A percentile compares a stretch with the other conserved stretches of the same genome.
phyloP scores from a whole-genome alignment of 1,140 invertebrate species.

The Euglossa dilemma region DNA sequence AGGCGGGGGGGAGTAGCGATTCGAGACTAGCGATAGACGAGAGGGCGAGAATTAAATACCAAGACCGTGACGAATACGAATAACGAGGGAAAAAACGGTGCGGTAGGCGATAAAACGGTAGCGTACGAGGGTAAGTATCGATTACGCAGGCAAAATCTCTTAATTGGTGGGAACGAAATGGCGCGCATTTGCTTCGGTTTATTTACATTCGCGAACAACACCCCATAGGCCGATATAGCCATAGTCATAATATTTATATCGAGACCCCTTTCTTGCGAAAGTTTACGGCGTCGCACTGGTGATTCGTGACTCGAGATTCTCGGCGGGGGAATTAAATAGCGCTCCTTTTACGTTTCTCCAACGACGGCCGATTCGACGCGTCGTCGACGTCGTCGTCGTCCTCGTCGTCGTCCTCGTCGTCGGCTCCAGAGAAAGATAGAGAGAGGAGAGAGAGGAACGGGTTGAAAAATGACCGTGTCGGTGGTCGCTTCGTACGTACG shows the following conservation, averaged over 20 bases:
- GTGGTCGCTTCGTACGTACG: not conserved
- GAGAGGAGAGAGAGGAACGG: not conserved
- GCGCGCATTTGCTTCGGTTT: constrained; percentile 37
- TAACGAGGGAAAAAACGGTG: not conserved
- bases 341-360: not conserved
- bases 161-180: constrained; percentile 61
- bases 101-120: constrained; percentile 22
- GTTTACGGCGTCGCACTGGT: constrained; percentile 55
- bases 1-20: not conserved
- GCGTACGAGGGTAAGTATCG: constrained; percentile 38
- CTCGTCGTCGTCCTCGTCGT: too few relatives aligned
- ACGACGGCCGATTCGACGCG: not conserved
- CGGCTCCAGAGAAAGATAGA: too few relatives aligned
- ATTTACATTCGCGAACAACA: constrained; percentile 68
- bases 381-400: too few relatives aligned
- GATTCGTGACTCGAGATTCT: constrained; percentile 31
- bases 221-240: constrained; percentile 56
- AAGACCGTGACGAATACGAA: constrained; percentile 35
- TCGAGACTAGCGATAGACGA: not conserved
- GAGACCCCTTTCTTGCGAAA: constrained; percentile 38
- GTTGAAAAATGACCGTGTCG: not conserved
- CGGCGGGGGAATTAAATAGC: not conserved
- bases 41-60: not conserved
- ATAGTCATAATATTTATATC: constrained; percentile 68
- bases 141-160: constrained; percentile 56